Evolutionary conservation across 2,113 vertebrate genomes (phyloP).

Genomic region (Callospermophilus lateralis): DNA sequence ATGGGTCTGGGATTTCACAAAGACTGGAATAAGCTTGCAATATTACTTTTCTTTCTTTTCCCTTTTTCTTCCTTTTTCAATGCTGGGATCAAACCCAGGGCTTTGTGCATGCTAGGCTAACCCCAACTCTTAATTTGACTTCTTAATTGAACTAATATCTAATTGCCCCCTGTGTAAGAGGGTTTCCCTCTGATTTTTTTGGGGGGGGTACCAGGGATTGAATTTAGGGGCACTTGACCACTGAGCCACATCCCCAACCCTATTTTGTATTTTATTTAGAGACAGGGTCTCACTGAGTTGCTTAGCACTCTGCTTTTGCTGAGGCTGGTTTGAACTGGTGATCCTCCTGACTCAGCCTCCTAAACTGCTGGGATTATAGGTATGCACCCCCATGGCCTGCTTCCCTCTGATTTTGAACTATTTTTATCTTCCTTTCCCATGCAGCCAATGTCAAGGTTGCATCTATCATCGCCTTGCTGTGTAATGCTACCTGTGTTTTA

Average conservation of each 20-base stretch:
- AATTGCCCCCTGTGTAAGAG: neutral
- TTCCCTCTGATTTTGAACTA: neutral
- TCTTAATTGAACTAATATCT: neutral
- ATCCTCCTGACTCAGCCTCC: too few relatives aligned
- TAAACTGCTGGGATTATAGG: too few relatives aligned
- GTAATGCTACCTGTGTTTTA: neutral
- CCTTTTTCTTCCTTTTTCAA: neutral
- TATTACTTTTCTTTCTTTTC: constrained; percentile 3
- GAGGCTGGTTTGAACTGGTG: too few relatives aligned
- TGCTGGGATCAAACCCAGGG: neutral
- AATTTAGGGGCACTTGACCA: too few relatives aligned
- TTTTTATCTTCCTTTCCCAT: neutral
- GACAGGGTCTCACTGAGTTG: too few relatives aligned
- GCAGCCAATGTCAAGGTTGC: neutral
- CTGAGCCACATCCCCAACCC: too few relatives aligned
- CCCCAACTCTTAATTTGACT: neutral
- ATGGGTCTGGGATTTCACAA: neutral
- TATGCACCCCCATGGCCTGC: too few relatives aligned
- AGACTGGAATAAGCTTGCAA: neutral
- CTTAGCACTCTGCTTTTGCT: too few relatives aligned
- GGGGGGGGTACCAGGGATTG: too few relatives aligned
- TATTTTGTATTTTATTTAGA: too few relatives aligned
- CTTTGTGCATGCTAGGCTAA: neutral
- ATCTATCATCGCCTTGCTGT: neutral
- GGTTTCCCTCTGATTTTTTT: neutral